A percentile compares a stretch with the other conserved stretches of the same genome.
These are phyloP conservation scores for Hypena proboscidalis DNA, from an alignment of 2,888 invertebrate genomes.

Conservation along the genomic window DNA sequence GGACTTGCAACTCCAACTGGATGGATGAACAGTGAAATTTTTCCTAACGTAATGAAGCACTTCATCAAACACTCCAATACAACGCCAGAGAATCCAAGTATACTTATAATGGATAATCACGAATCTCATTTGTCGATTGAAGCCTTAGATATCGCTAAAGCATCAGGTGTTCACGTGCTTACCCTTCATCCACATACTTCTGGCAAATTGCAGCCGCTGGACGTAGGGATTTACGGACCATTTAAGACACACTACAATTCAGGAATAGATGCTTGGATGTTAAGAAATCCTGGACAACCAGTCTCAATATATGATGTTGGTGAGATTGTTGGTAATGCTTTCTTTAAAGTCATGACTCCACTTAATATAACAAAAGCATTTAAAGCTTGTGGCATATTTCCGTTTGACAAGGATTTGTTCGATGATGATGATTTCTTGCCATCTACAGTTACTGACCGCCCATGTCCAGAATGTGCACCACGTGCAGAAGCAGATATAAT, in stretches of 20 bases:
- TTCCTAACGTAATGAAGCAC: conserved; percentile 54
- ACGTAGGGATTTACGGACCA: conserved; percentile 33
- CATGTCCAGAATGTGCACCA: not conserved
- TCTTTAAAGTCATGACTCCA: conserved; percentile 12
- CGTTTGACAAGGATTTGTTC: conserved; percentile 4
- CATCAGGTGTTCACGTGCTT: conserved; percentile 28
- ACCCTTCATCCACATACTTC: conserved; percentile 36
- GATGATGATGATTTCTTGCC: conserved; percentile 8
- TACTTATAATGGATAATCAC: conserved; percentile 44
- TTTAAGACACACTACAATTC: too few species aligned
- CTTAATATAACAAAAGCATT: conserved; percentile 13
- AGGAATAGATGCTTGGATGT: conserved; percentile 37
- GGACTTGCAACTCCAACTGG: conserved; percentile 42
- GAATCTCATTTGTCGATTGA: conserved; percentile 24
- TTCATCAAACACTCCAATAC: conserved; percentile 49
- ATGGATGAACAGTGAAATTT: conserved; percentile 57
- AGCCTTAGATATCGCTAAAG: conserved; percentile 32
- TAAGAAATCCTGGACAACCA: conserved; percentile 28
- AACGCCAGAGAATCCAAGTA: conserved; percentile 41
- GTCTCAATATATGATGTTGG: conserved; percentile 32
- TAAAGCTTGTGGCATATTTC: conserved; percentile 8
- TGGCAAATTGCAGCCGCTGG: conserved; percentile 34
- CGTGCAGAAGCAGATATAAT: too few species aligned
- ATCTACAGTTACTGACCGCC: conserved; percentile 4
- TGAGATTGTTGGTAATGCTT: conserved; percentile 31